Evolutionary conservation across 2,113 vertebrate species (phyloP), one percentile per base, ranked within the genome.

Genomic region (Eulacestoma nigropectus): DNA sequence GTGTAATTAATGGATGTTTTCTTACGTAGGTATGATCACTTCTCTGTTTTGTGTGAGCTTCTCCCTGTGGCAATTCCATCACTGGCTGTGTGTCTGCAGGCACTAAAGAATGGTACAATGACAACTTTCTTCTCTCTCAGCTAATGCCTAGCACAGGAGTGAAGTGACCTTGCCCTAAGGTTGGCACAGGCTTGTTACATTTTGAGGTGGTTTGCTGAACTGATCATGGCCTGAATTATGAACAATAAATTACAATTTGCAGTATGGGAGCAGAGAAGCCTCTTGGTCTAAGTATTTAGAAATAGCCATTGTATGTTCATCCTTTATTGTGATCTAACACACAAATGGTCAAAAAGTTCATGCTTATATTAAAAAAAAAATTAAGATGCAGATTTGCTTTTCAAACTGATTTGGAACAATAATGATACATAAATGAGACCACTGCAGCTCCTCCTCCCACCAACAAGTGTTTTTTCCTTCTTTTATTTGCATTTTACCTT

Each of bases 31-130:
- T 99, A 99, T 12, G 99, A 99, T 96, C 99, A 99, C 92, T 98
- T 99, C 95, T 99, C 99, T 1, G 99, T 99, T 93, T 97, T 99
- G 86, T 99, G 99, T 62, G 99, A 99, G 97, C 98, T 99, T 88
- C 98, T 99, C 64, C 99, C 99, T 0, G 97, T 99, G 91, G 98
- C 98, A 11, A 96, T 99, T 70, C 99, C 99, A 0, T 99, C 99
- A 11, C 56, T 99, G 94, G 99, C 98, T 1, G 96, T 98, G 42
- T 99, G 99, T 96, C 98, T 99, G 77, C 98, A 99, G 96, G 91
- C 97, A 4, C 97, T 99, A 30, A 49, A 94, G 42, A 96, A 98
- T 1, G 99, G 99, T 99, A 97, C 10, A 65, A 30, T 47, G 63
- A 46, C 81, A 91, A 19, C 72, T 95, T 73, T 37, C 26, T 96